Base-by-base conservation (phyloP, 1,140 invertebrate genomes). In the Physella acuta region DNA sequence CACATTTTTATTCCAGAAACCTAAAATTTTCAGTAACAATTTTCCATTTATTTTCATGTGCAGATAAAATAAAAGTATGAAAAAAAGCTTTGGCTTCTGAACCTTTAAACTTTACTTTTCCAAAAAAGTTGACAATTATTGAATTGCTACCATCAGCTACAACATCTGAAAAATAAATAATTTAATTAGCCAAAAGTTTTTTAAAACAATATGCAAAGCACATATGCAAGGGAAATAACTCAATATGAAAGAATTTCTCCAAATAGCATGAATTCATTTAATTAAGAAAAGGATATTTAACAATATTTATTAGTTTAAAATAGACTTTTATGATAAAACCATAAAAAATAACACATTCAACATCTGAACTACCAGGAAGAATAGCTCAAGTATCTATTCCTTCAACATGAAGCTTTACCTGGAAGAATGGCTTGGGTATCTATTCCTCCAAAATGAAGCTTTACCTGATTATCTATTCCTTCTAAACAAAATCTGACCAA, bases 1-100 rank as follows among this genome's bases (percentile, higher is more conserved):
- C n/a, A n/a, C n/a, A n/a, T n/a, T n/a, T n/a, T 58, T 58, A 58
- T 76, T 91, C 90, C 87, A 93, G 91, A 75, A 91, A 86, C 78
- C 93, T 87, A 78, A 91, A 93, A 73, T 89, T 91, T 79, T 94
- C 93, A 55, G 90, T 92, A 28, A 92, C 92, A 71, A 95, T 93
- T 86, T 93, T 94, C 93, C 92, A 94, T 80, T 93, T 93, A 68
- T 93, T 91, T 28, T 89, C 91, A 75, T 91, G 88, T 20, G 91
- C 92, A 0, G 92, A 92, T 24, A 95, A 89, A 0, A 94, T 83
- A 76, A 94, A 94, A 17, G 89, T 91, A 83, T 95, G 92, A 76
- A 91, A 89, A 75, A 94, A 94, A 8, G 89, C 86, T 76, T 89
- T 90, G 67, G 85, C 80, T 78, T 88, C 88, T 78, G 87, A 88